Evolutionary conservation across 2,113 vertebrate species (phyloP).

Genomic region (Phoenicopterus ruber): DNA sequence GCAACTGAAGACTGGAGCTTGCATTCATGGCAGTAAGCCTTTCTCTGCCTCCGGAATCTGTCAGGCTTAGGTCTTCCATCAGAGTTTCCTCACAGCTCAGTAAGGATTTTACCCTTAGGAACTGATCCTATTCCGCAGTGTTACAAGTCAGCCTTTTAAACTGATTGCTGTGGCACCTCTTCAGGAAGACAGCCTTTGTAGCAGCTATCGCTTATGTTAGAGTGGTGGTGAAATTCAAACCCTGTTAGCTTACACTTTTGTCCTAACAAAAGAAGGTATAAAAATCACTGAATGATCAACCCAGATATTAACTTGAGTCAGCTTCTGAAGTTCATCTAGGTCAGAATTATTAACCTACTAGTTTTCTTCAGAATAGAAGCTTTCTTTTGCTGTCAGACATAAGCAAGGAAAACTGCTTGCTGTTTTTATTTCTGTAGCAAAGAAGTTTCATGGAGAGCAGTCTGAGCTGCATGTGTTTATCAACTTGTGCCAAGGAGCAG

Average conservation of each 20-base stretch:
- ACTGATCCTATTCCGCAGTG: background rate
- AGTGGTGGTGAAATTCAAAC: background rate
- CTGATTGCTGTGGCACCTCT: background rate
- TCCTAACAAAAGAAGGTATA: background rate
- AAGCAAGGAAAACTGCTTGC: background rate
- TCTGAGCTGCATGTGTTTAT: background rate
- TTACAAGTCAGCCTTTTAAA: background rate
- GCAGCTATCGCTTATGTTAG: background rate
- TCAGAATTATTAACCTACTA: background rate
- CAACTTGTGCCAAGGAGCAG: background rate
- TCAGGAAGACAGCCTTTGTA: background rate
- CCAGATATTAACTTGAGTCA: background rate
- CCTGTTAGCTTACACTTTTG: background rate
- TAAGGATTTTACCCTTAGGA: background rate
- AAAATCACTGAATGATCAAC: background rate
- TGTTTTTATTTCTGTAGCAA: background rate
- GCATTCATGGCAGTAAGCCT: background rate
- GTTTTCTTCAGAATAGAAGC: background rate
- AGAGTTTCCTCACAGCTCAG: background rate
- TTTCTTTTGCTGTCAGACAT: background rate
- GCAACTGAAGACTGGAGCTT: background rate
- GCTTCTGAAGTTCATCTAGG: background rate
- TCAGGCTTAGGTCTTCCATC: background rate
- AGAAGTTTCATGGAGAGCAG: background rate
- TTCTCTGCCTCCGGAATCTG: background rate